Conservation (phyloP, 2,797 vertebrate species). For the Epinephelus awoara region DNA sequence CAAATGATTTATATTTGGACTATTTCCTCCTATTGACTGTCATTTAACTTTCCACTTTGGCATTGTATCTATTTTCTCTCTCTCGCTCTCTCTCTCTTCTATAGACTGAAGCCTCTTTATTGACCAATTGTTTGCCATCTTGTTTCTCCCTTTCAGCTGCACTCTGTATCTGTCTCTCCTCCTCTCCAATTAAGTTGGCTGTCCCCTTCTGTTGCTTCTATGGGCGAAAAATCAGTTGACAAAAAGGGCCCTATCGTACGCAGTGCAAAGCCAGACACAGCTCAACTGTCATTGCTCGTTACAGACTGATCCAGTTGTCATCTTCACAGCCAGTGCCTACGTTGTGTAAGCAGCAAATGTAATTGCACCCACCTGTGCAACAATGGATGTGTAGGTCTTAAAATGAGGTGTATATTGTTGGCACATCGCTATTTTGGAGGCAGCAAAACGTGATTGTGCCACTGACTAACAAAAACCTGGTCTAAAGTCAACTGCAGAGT, state of each 20-base stretch:
- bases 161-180: conserved; percentile 22
- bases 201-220: conserved; percentile 18
- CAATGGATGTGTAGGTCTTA: no score
- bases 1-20: conserved; percentile 76
- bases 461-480: no score
- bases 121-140: conserved; percentile 21
- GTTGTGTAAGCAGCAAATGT: no score
- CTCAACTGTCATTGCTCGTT: no score
- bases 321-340: no score
- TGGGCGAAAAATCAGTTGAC: conserved; percentile 19
- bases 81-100: conserved; percentile 24
- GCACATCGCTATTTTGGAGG: no score
- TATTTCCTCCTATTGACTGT: conserved; percentile 62
- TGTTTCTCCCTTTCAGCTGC: conserved; percentile 31
- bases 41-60: conserved; percentile 52
- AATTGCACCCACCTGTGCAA: no score
- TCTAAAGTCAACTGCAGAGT: no score
- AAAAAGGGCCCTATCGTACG: not conserved
- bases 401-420: no score
- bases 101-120: conserved; percentile 23
- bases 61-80: conserved; percentile 20
- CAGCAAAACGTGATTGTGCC: no score
- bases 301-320: no score
- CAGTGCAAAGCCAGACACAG: no score
- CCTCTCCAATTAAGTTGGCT: conserved; percentile 22